Evolutionary conservation across 2,888 invertebrate species (phyloP).

Genomic region (Asteroscopus sphinx): DNA sequence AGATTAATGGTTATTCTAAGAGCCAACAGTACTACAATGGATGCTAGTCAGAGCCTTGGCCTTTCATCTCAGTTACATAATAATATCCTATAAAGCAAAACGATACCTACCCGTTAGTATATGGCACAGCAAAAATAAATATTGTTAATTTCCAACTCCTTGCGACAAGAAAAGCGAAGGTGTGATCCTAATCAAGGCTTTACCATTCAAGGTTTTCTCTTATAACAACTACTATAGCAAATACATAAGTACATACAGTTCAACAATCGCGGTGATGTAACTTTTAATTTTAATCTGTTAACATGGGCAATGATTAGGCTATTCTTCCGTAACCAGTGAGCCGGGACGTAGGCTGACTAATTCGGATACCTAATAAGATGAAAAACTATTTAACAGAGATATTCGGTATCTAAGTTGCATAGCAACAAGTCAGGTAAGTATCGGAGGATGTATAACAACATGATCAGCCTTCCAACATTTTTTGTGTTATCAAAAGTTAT

Average conservation of each 20-base stretch:
- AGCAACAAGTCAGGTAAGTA: too few species aligned
- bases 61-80: too few species aligned
- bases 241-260: constrained; percentile 1
- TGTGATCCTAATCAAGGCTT: constrained; percentile 15
- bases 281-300: constrained; percentile 65
- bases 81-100: too few species aligned
- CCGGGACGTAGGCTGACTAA: constrained; percentile 41
- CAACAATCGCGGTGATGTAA: constrained; percentile 64
- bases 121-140: too few species aligned
- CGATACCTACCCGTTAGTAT: too few species aligned
- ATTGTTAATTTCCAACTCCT: background rate
- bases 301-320: constrained; percentile 52
- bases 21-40: too few species aligned
- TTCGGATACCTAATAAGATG: constrained; percentile 4
- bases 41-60: too few species aligned
- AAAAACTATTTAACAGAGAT: background rate
- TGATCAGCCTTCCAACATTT: too few species aligned
- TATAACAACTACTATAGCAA: constrained; percentile 5
- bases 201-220: constrained; percentile 23
- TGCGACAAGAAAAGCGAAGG: constrained; percentile 25
- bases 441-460: too few species aligned
- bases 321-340: constrained; percentile 47
- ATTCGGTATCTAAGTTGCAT: too few species aligned
- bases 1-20: too few species aligned
- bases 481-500: too few species aligned